A percentile compares a stretch with the other conserved stretches of the same genome.
Conservation (phyloP, 2,888 invertebrate genomes). For the Plagiodera versicolora region DNA sequence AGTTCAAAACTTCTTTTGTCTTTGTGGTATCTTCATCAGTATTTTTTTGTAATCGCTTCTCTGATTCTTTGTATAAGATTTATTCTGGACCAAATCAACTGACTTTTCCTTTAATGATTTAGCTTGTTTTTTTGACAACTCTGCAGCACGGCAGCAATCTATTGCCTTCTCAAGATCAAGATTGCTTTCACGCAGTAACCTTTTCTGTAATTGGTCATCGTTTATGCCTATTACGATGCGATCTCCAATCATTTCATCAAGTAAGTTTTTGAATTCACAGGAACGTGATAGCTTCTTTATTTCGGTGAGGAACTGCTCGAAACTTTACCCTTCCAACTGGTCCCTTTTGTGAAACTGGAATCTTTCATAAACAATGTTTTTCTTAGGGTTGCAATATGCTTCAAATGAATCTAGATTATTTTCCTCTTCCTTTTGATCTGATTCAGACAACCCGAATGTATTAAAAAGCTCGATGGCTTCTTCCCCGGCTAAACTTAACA, state of each 20-base stretch:
- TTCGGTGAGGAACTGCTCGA: slow-evolving; percentile 10
- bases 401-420: neutral
- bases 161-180: slow-evolving; percentile 6
- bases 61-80: neutral
- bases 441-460: neutral
- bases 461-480: slow-evolving; percentile 3
- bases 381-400: neutral
- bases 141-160: slow-evolving; percentile 7
- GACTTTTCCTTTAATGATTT: neutral
- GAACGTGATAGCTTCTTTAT: neutral
- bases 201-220: neutral
- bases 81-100: neutral
- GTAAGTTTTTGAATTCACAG: neutral
- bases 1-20: neutral
- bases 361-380: slow-evolving; percentile 3
- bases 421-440: neutral
- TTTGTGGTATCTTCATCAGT: no score
- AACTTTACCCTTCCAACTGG: slow-evolving; percentile 8
- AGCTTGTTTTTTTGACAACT: slow-evolving; percentile 9
- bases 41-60: neutral
- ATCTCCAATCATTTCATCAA: neutral
- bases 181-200: slow-evolving; percentile 1
- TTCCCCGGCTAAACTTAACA: neutral
- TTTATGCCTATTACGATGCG: slow-evolving; percentile 7
- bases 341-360: slow-evolving; percentile 4